A percentile compares a stretch with the other conserved stretches of the same genome.
phyloP scores from a whole-genome alignment of 2,888 invertebrate genomes.

The Microplitis manilae region DNA sequence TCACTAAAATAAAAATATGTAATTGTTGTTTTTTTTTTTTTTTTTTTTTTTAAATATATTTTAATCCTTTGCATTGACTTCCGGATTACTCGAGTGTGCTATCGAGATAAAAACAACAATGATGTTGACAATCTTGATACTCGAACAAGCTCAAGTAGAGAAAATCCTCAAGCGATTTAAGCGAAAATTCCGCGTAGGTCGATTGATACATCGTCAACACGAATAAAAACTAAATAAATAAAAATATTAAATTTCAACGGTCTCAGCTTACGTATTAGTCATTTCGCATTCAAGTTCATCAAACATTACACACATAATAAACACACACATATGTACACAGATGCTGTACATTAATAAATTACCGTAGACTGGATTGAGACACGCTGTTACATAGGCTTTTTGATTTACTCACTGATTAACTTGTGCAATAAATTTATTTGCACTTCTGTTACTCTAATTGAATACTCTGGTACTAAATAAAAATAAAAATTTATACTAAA shows the following conservation, averaged over 20 bases:
- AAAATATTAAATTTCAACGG: slow-evolving; percentile 25
- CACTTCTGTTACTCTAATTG: slow-evolving; percentile 8
- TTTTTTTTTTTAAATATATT: background rate
- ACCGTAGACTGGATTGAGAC: slow-evolving; percentile 39
- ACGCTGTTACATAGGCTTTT: slow-evolving; percentile 7
- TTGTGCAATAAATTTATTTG: slow-evolving; percentile 23
- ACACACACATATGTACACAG: slow-evolving; percentile 27
- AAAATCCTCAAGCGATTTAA: background rate
- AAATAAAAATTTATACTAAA: background rate
- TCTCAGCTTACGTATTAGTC: slow-evolving; percentile 39
- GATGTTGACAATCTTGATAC: slow-evolving; percentile 31
- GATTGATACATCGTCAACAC: slow-evolving; percentile 39
- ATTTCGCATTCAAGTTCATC: slow-evolving; percentile 19
- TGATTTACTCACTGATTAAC: slow-evolving; percentile 28
- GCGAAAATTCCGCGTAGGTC: slow-evolving; percentile 36
- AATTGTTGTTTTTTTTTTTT: background rate
- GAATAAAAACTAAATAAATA: background rate
- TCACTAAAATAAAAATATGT: background rate
- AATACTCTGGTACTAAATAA: slow-evolving; percentile 11
- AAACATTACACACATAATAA: slow-evolving; percentile 20
- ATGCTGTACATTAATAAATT: slow-evolving; percentile 23
- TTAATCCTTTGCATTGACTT: background rate
- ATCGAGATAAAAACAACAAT: slow-evolving; percentile 19
- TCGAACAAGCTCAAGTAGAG: background rate
- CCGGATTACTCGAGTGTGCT: slow-evolving; percentile 33